Evolutionary conservation across 2,888 invertebrate species (phyloP), one percentile per base, ranked within the genome.

Genomic region (Reticulitermes lucifugus): DNA sequence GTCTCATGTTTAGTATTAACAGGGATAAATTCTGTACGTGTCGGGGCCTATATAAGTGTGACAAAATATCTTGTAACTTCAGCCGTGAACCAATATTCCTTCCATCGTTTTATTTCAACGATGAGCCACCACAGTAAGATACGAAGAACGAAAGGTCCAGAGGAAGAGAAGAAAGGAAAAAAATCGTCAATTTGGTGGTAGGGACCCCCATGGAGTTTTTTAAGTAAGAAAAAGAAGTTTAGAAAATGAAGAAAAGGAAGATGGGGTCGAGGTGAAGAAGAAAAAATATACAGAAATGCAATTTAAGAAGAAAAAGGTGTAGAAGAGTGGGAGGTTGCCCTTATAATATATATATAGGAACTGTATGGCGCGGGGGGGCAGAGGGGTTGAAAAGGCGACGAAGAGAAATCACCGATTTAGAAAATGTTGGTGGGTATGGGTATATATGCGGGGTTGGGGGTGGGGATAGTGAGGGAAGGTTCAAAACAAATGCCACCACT

Each of bases 401-500:
- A 85, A 86, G 86, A 86, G 82, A 85, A 86, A 86, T 86, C 85
- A 80, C 86, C 86, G 86, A 86, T 86, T 86, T 86, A 86, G 86
- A 86, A 85, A 83, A 86, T 84, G 85, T 87, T 87, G 87, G 87
- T 82, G 87, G 86, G 88, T 59, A 87, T 84, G 85, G 83, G 75
- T 43, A 77, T 83, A 59, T 85, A 83, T 79, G 75, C 83, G 77
- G 75, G 43, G 84, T 71, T 35, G 35, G 35, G 35, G 35, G 35
- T 35, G 35, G 35, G 35, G 82, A 73, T 35, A 84, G 85, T 82
- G 81, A 82, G 86, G 83, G 83, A 83, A 80, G 86, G 86, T 85
- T 87, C 84, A 82, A 86, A 90, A 91, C 90, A 91, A 91, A 91
- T 91, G 91, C 89, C 88, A 89, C 89, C 90, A 90, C 91, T 91